Evolutionary conservation across 2,797 vertebrate genomes (phyloP).

Genomic region (Eulemur mongoz): DNA sequence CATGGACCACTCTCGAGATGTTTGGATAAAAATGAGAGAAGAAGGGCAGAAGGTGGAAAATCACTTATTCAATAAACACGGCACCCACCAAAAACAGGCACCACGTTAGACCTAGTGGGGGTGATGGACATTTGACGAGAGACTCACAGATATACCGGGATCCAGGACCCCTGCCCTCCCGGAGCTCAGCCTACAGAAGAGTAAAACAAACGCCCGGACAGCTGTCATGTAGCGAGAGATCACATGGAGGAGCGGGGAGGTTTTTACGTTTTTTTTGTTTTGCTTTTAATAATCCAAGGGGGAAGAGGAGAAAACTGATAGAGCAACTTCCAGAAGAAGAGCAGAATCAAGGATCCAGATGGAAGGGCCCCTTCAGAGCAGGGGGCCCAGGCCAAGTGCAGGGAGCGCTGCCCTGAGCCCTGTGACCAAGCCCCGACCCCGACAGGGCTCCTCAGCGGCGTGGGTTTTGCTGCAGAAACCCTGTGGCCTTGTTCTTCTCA

Average conservation of each 20-base stretch:
- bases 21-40: neutral
- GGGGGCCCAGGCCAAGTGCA: neutral
- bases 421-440: neutral
- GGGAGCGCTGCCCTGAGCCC: neutral
- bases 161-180: neutral
- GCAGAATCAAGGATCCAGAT: neutral
- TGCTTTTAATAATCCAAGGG: neutral
- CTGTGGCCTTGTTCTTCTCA: slow-evolving; percentile 1
- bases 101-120: neutral
- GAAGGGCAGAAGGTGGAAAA: neutral
- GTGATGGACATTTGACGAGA: neutral
- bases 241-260: neutral
- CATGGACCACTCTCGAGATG: neutral
- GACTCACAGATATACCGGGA: neutral
- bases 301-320: neutral
- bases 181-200: neutral
- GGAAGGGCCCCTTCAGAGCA: neutral
- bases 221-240: too few relatives aligned
- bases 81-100: neutral
- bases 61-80: neutral
- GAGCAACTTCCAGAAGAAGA: neutral
- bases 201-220: neutral
- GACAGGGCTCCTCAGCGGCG: neutral
- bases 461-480: neutral
- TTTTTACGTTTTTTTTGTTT: too few relatives aligned